Percentiles rank a stretch among this genome's conserved stretches.
Evolutionary conservation across 2,888 invertebrate genomes (phyloP).

Genomic region (Morinoia aosen): DNA sequence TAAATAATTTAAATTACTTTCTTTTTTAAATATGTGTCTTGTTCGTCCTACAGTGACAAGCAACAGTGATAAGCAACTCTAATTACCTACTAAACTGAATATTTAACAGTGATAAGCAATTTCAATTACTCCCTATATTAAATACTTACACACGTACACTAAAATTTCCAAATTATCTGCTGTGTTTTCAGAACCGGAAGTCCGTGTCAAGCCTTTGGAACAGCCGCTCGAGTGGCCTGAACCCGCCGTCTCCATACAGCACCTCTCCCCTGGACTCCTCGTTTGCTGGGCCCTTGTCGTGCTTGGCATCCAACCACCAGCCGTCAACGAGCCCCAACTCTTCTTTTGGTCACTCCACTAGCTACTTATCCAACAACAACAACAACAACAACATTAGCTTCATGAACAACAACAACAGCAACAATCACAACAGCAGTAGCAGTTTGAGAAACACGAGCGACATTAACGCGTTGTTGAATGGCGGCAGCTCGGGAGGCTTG

Average conservation of each 20-base stretch:
- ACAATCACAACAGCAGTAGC: background rate
- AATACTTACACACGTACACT: too few relatives aligned
- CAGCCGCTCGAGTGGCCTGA: background rate
- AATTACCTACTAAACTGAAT: too few relatives aligned
- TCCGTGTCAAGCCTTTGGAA: background rate
- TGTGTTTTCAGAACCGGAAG: slow-evolving; percentile 28
- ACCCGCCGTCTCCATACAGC: background rate
- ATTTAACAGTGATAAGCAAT: too few relatives aligned
- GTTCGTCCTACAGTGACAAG: too few relatives aligned
- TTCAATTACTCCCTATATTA: too few relatives aligned
- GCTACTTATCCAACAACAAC: background rate
- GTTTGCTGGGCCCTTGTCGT: background rate
- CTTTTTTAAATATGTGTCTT: too few relatives aligned
- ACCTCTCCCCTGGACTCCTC: background rate
- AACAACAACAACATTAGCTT: slow-evolving; percentile 26
- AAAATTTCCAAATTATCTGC: background rate
- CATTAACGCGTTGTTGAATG: background rate
- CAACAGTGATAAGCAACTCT: too few relatives aligned
- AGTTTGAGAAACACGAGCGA: background rate
- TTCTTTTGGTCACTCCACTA: background rate
- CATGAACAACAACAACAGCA: slow-evolving; percentile 40
- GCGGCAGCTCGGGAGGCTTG: background rate
- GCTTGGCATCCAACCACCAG: background rate
- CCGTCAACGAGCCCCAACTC: background rate
- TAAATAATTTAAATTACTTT: too few relatives aligned